A percentile compares a stretch with the other conserved stretches of the same genome.
Conservation (phyloP, 2,888 invertebrate species). For the Drosophila longiperda region DNA sequence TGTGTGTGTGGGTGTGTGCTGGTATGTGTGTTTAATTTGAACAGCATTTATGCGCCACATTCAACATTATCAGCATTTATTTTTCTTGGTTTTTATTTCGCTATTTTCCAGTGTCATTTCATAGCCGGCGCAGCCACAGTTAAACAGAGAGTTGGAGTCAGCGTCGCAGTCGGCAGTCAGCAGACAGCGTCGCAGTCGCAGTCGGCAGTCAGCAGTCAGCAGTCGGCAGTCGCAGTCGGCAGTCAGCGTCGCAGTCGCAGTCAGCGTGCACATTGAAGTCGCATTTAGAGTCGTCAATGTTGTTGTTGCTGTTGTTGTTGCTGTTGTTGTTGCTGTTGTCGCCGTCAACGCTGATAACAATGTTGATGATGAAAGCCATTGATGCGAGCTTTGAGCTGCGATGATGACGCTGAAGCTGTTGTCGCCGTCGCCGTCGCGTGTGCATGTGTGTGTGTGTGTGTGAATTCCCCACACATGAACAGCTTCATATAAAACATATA, state of each 20-base stretch:
- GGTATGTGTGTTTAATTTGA: slow-evolving; percentile 51
- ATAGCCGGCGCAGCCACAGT: slow-evolving; percentile 66
- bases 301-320: slow-evolving; percentile 31
- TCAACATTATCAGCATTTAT: slow-evolving; percentile 79
- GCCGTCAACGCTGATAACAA: slow-evolving; percentile 70
- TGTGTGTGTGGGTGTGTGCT: slow-evolving; percentile 7
- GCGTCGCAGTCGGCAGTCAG: not conserved
- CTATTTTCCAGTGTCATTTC: slow-evolving; percentile 77
- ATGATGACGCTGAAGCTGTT: slow-evolving; percentile 50
- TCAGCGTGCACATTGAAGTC: slow-evolving; percentile 5
- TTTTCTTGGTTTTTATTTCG: slow-evolving; percentile 74
- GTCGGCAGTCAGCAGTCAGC: slow-evolving; percentile 1
- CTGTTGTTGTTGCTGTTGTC: slow-evolving; percentile 39
- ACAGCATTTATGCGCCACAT: slow-evolving; percentile 75
- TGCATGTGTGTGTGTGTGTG: slow-evolving; percentile 8
- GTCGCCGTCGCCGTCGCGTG: slow-evolving; percentile 5
- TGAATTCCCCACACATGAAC: slow-evolving; percentile 44
- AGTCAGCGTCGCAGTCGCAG: slow-evolving; percentile 4
- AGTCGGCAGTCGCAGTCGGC: not conserved
- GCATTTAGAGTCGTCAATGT: slow-evolving; percentile 8
- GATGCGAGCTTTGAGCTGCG: slow-evolving; percentile 73
- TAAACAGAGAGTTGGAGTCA: slow-evolving; percentile 26
- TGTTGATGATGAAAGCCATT: slow-evolving; percentile 79
- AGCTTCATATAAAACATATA: slow-evolving; percentile 79
- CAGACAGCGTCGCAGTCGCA: not conserved